These are phyloP conservation scores for Chaetodon auriga DNA, from an alignment of 2,113 vertebrate genomes.

Conservation along the genomic window DNA sequence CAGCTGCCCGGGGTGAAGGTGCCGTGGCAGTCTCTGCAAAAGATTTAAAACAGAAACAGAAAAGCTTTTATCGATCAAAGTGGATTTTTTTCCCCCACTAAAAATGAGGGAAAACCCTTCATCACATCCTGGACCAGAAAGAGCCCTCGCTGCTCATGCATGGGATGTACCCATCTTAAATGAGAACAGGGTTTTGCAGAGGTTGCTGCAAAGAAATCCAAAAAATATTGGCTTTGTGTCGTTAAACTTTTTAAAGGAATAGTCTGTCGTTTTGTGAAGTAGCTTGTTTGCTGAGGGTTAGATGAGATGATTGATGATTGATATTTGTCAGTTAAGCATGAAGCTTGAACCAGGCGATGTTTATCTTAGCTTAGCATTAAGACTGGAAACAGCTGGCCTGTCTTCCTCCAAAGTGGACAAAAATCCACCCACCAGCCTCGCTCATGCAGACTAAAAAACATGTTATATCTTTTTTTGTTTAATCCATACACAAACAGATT, in stretches of 20 bases:
- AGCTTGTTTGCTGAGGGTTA: not conserved
- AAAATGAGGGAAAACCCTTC: not conserved
- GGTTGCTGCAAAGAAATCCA: not conserved
- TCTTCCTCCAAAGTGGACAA: not conserved
- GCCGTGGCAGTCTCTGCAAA: not conserved
- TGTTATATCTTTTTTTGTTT: not conserved
- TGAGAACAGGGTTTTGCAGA: not conserved
- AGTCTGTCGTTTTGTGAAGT: not conserved
- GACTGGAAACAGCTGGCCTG: not conserved
- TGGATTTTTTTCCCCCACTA: not conserved
- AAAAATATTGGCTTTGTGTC: not conserved
- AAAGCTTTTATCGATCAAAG: not conserved
- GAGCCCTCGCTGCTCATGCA: not conserved
- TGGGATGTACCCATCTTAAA: not conserved
- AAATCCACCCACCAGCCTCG: not conserved
- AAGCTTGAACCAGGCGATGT: not conserved
- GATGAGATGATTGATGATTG: not conserved
- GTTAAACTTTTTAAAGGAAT: not conserved
- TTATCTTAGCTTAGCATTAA: too few relatives aligned
- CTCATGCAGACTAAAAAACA: not conserved
- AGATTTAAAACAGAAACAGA: not conserved
- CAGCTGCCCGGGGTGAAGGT: not conserved
- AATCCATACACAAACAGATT: not conserved
- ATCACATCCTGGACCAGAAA: not conserved
- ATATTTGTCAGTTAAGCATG: not conserved